These are phyloP conservation scores for Corythoichthys intestinalis DNA, from an alignment of 2,113 vertebrate species.

Conservation along the genomic window DNA sequence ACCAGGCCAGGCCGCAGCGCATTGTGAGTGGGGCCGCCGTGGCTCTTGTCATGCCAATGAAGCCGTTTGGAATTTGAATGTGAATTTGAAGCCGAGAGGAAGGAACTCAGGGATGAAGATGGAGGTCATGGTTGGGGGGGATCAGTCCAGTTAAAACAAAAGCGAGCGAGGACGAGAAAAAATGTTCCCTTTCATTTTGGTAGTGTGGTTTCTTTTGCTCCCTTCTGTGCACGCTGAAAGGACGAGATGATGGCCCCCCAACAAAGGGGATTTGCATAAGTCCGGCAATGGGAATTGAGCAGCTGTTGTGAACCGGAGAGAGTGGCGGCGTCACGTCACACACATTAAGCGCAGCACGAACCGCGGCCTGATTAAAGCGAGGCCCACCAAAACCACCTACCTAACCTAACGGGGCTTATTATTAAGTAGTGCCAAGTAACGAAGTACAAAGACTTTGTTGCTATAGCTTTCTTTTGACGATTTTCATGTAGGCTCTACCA, in stretches of 20 bases:
- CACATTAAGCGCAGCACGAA: conserved; percentile 61
- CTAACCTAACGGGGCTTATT: conserved; percentile 42
- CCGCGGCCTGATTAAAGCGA: conserved; percentile 68
- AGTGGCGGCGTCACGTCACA: conserved; percentile 63
- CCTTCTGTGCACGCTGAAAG: conserved; percentile 54
- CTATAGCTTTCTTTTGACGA: not conserved
- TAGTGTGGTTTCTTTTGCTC: conserved; percentile 33
- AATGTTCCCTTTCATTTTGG: conserved; percentile 32
- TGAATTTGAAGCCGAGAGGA: conserved; percentile 56
- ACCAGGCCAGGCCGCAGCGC: conserved; percentile 54
- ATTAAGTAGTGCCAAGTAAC: not conserved
- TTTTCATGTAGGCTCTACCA: not conserved
- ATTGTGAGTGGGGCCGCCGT: conserved; percentile 42
- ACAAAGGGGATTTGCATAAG: conserved; percentile 77
- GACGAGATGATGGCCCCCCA: conserved; percentile 57
- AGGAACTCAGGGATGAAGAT: conserved; percentile 16
- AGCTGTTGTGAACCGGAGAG: conserved; percentile 76
- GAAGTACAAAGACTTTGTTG: not conserved
- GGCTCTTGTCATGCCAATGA: conserved; percentile 73
- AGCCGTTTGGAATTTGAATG: conserved; percentile 66
- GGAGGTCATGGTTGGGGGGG: conserved; percentile 28
- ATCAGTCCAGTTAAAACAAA: conserved; percentile 55
- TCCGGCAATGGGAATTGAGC: conserved; percentile 70
- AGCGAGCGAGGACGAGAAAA: conserved; percentile 7
- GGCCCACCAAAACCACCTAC: conserved; percentile 54